These are phyloP conservation scores for Centrocercus urophasianus DNA, from an alignment of 2,113 vertebrate genomes.

Conservation along the genomic window DNA sequence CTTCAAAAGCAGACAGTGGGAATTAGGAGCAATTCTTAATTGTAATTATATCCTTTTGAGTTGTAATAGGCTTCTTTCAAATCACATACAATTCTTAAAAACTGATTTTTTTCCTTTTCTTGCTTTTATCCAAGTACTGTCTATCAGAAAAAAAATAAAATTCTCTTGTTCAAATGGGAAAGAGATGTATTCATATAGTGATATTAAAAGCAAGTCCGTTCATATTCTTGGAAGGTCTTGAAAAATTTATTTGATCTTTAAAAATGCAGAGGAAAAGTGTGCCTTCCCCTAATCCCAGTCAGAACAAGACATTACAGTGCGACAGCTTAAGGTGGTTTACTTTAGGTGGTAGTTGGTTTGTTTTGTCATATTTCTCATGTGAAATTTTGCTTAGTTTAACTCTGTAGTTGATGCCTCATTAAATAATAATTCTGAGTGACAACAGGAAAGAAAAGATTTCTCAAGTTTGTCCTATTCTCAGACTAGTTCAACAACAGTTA, in stretches of 20 bases:
- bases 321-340: not conserved
- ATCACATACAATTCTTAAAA: not conserved
- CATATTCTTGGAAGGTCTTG: not conserved
- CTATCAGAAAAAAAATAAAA: not conserved
- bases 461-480: not conserved
- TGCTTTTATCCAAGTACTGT: not conserved
- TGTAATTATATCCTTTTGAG: not conserved
- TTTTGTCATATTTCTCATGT: not conserved
- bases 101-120: not conserved
- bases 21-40: not conserved
- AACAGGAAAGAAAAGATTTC: not conserved
- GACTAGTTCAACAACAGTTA: conserved; percentile 40
- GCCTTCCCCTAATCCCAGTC: not conserved
- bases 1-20: not conserved
- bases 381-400: conserved; percentile 5
- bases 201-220: not conserved
- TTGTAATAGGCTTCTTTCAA: not conserved
- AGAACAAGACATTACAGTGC: not conserved
- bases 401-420: not conserved
- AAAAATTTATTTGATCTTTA: not conserved
- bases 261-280: not conserved
- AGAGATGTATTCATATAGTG: not conserved
- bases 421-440: not conserved
- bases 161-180: not conserved
- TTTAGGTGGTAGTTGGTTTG: not conserved